Base-by-base conservation (phyloP, 1,140 invertebrate genomes). In the Atta cephalotes region DNA sequence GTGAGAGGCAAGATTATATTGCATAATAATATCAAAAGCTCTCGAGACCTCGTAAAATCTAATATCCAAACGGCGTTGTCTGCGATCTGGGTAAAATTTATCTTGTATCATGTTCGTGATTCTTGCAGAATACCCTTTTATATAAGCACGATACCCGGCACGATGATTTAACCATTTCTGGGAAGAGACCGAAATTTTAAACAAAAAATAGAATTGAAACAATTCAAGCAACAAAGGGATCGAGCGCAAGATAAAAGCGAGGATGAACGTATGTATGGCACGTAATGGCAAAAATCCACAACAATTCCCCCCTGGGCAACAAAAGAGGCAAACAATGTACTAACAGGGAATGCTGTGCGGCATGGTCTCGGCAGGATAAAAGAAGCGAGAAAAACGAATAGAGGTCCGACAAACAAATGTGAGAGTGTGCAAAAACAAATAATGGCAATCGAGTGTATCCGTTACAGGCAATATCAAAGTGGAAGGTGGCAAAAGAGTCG, bases 401-500 rank as follows among this genome's bases (percentile, higher is more conserved):
- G 56, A 77, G 21, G 28, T 28, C 16, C 51, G 21, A 16, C 49
- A 35, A 71, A 66, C 65, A 70, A 39, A 62, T 80, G 53, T 65
- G 28, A 68, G 28, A 68, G 10, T 51, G 39, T 70, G 31, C 62
- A 81, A 86, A 80, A 79, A 70, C 65, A 86, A 86, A 80, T 74
- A 84, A 76, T 74, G 58, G 80, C 80, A 78, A 80, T 85, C 76
- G 51, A 39, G 31, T 53, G 71, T 60, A 65, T 77, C 65, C 21
- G 84, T 62, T 28, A 49, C 25, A 25, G 35, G 53, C 51, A 65
- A 81, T 80, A 65, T 53, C 74, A 45, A 79, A 53, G 25, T 60
- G 49, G 10, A 58, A 65, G 25, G 74, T 65, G 72, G 31, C 14
- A 16, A 25, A 7, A 78, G n/a, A 65, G 66, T 68, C 35, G 58